phyloP scores from a whole-genome alignment of 1,140 invertebrate species.

The Hyposmocoma kahamanoa region DNA sequence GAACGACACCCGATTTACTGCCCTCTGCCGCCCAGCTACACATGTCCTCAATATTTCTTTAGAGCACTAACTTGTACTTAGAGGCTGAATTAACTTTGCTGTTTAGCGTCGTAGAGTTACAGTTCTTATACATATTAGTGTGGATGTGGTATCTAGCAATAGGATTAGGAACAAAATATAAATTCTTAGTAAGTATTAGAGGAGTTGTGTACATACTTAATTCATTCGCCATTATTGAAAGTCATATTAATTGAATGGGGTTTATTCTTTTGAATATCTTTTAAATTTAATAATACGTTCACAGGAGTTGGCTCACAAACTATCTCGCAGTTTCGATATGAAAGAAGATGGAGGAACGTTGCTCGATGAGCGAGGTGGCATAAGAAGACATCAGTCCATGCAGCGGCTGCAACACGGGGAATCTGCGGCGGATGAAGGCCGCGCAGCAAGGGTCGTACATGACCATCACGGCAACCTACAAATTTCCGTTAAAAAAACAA shows the following conservation, averaged over 20 bases:
- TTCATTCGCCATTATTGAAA: neutral
- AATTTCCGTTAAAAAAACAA: constrained; percentile 92
- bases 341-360: constrained; percentile 85
- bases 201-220: no score
- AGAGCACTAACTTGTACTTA: constrained; percentile 60
- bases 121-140: constrained; percentile 52
- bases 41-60: constrained; percentile 35
- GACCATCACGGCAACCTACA: constrained; percentile 90
- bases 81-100: constrained; percentile 61
- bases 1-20: constrained; percentile 32
- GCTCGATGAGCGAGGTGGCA: constrained; percentile 77
- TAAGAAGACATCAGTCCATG: constrained; percentile 80
- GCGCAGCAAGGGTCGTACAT: constrained; percentile 81
- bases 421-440: constrained; percentile 74
- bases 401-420: constrained; percentile 78
- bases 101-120: constrained; percentile 56
- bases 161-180: constrained; percentile 25
- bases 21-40: constrained; percentile 65
- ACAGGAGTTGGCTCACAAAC: constrained; percentile 88
- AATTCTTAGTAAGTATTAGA: constrained; percentile 12
- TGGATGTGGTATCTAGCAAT: constrained; percentile 55
- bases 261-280: constrained; percentile 14
- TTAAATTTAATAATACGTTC: no score
- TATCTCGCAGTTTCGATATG: constrained; percentile 89
- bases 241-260: neutral